A percentile compares a stretch with the other conserved stretches of the same genome.
Evolutionary conservation across 2,888 invertebrate genomes (phyloP).

Genomic region (Thecophora atra): DNA sequence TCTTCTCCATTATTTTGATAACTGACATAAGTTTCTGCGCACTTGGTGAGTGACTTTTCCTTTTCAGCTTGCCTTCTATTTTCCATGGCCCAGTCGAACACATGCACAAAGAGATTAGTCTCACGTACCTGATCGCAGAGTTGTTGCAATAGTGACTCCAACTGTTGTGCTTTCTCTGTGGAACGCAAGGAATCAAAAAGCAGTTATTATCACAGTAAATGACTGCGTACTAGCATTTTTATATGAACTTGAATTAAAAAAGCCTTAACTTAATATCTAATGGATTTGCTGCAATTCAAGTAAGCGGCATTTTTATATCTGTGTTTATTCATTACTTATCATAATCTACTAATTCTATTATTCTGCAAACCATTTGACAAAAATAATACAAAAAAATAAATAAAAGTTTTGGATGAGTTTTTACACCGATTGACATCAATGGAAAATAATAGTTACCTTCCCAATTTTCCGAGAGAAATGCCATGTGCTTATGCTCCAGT

Average conservation of each 20-base stretch:
- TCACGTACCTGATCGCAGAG: conserved; percentile 52
- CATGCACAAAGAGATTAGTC: conserved; percentile 50
- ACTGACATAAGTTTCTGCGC: neutral
- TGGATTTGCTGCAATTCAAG: no score
- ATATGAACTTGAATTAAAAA: neutral
- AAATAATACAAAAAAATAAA: no score
- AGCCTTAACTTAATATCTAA: neutral
- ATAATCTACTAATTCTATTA: no score
- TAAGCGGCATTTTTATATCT: no score
- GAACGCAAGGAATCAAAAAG: neutral
- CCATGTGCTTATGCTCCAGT: conserved; percentile 52
- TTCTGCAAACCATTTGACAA: no score
- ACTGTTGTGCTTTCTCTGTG: conserved; percentile 47
- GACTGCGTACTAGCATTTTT: no score
- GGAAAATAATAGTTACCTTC: conserved; percentile 44
- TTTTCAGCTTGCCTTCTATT: conserved; percentile 36
- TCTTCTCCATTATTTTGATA: neutral
- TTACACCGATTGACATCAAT: no score
- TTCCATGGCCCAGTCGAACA: conserved; percentile 57
- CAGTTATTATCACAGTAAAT: no score
- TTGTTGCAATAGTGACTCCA: conserved; percentile 47
- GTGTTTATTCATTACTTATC: no score
- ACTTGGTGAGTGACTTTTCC: neutral
- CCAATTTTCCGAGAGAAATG: conserved; percentile 43
- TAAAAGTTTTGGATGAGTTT: no score